These are phyloP conservation scores for Chloroceryle inda DNA, from an alignment of 2,797 vertebrate genomes.

Conservation along the genomic window DNA sequence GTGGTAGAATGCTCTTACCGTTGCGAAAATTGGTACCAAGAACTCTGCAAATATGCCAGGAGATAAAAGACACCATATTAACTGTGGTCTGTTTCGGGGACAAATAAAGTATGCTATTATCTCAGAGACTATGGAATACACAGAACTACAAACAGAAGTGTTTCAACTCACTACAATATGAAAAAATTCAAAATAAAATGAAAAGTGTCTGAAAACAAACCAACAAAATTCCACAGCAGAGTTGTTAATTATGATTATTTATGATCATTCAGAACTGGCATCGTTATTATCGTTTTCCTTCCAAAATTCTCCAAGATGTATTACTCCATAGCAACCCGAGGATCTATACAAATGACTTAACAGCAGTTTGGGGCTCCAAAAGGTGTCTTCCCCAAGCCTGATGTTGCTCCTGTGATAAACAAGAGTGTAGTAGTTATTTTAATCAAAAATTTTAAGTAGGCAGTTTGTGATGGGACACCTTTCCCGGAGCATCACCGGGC, in stretches of 20 bases:
- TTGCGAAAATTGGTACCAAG: background rate
- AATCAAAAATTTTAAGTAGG: background rate
- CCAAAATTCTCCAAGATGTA: slow-evolving; percentile 64
- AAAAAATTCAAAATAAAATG: slow-evolving; percentile 83
- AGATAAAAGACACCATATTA: slow-evolving; percentile 40
- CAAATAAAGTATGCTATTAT: slow-evolving; percentile 66
- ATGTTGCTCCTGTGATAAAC: background rate
- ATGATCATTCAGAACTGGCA: slow-evolving; percentile 78
- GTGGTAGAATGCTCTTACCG: background rate
- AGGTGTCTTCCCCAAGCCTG: background rate
- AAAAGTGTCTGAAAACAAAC: slow-evolving; percentile 81
- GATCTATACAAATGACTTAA: background rate
- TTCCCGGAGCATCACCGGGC: background rate
- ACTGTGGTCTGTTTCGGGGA: slow-evolving; percentile 54
- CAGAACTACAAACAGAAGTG: slow-evolving; percentile 79
- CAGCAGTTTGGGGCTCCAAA: background rate
- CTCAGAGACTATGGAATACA: slow-evolving; percentile 55
- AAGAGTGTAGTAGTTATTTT: background rate
- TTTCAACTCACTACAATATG: slow-evolving; percentile 80
- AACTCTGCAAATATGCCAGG: slow-evolving; percentile 24
- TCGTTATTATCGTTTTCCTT: slow-evolving; percentile 49
- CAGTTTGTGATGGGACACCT: background rate
- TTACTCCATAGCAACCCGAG: slow-evolving; percentile 6
- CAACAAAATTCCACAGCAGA: slow-evolving; percentile 78
- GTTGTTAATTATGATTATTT: slow-evolving; percentile 81